phyloP scores from a whole-genome alignment of 2,113 vertebrate genomes.

The Sitta europaea region DNA sequence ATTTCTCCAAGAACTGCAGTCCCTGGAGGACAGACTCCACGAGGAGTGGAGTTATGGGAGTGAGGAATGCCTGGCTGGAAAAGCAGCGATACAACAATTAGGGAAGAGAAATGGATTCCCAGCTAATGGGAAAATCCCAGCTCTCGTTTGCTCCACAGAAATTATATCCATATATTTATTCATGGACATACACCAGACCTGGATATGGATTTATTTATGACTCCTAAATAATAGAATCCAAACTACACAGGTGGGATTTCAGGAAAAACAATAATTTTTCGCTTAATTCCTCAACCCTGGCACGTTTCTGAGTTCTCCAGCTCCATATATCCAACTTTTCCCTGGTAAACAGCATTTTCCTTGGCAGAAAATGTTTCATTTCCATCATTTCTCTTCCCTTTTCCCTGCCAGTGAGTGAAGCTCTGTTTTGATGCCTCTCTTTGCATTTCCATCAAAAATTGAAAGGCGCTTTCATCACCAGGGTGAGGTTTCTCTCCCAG shows the following conservation, averaged over 20 bases:
- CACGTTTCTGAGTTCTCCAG: not conserved
- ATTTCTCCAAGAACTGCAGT: not conserved
- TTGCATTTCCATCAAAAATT: not conserved
- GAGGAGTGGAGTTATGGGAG: not conserved
- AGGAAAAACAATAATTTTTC: not conserved
- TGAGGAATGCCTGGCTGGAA: not conserved
- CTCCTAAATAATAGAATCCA: not conserved
- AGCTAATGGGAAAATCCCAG: not conserved
- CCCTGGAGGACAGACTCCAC: not conserved
- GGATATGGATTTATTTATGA: not conserved
- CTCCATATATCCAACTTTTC: not conserved
- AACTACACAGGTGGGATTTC: not conserved
- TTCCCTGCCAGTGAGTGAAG: not conserved
- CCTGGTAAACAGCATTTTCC: not conserved
- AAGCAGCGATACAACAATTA: not conserved
- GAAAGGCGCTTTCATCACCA: not conserved
- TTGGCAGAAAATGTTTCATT: not conserved
- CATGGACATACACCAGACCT: not conserved
- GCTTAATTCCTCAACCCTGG: not conserved
- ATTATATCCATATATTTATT: not conserved
- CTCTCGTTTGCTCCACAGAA: not conserved
- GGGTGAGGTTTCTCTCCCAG: not conserved
- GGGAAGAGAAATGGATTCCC: not conserved
- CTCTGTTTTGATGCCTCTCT: not conserved
- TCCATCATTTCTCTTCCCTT: not conserved